phyloP scores from a whole-genome alignment of 2,888 invertebrate genomes.

The Drosophila mayaguana region DNA sequence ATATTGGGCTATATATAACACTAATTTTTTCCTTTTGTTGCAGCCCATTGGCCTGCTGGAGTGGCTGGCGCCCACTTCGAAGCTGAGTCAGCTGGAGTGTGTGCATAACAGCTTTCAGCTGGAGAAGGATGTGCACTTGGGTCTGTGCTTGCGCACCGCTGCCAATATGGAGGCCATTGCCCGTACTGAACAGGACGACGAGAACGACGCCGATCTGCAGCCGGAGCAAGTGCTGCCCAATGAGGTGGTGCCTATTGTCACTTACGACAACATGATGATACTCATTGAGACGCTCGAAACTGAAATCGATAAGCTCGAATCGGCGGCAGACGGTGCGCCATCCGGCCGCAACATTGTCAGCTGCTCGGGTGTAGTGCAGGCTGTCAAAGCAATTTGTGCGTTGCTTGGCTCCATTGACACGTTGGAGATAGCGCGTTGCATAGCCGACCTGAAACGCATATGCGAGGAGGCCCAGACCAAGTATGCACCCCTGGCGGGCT shows the following conservation, averaged over 20 bases:
- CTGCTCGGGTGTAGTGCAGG: constrained; percentile 92
- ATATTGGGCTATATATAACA: background rate
- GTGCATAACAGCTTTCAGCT: constrained; percentile 96
- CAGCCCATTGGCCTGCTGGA: constrained; percentile 92
- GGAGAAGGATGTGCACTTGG: constrained; percentile 93
- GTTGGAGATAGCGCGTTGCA: constrained; percentile 92
- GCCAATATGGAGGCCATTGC: constrained; percentile 90
- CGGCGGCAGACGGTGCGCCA: constrained; percentile 87
- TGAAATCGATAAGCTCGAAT: constrained; percentile 91
- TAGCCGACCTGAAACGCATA: constrained; percentile 86
- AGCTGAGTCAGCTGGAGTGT: constrained; percentile 95
- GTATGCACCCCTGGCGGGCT: constrained; percentile 57
- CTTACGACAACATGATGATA: constrained; percentile 93
- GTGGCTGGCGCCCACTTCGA: constrained; percentile 93
- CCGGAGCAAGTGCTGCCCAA: constrained; percentile 92
- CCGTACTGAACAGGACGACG: constrained; percentile 93
- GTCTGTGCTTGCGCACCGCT: constrained; percentile 88
- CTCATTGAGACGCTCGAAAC: constrained; percentile 92
- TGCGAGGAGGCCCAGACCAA: constrained; percentile 82
- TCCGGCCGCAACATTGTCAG: constrained; percentile 86
- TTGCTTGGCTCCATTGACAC: constrained; percentile 95
- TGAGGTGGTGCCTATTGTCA: constrained; percentile 90
- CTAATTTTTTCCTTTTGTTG: background rate
- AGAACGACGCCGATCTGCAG: constrained; percentile 89
- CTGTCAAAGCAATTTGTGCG: constrained; percentile 96